A percentile compares a stretch with the other conserved stretches of the same genome.
These are phyloP conservation scores for Athene cunicularia DNA, from an alignment of 2,113 vertebrate genomes.

Conservation along the genomic window DNA sequence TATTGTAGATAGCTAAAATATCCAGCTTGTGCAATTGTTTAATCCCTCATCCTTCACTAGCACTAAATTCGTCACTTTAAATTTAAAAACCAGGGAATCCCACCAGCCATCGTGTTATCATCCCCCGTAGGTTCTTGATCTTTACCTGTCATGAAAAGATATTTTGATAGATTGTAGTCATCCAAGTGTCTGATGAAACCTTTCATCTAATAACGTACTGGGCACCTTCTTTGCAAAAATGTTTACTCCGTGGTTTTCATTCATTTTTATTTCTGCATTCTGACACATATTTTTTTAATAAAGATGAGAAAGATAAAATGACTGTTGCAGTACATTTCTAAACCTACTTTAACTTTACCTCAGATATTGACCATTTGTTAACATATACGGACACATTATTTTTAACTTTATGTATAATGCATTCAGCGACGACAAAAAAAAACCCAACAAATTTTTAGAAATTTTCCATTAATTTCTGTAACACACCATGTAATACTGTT, in stretches of 20 bases:
- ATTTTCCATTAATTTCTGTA: constrained; percentile 94
- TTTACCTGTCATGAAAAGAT: constrained; percentile 63
- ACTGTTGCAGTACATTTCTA: constrained; percentile 94
- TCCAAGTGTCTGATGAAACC: constrained; percentile 73
- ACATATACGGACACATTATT: constrained; percentile 91
- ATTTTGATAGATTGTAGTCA: constrained; percentile 76
- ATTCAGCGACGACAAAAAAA: constrained; percentile 79
- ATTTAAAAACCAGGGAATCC: constrained; percentile 82
- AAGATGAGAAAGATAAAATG: constrained; percentile 85
- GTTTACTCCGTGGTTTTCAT: constrained; percentile 80
- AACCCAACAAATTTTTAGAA: constrained; percentile 86
- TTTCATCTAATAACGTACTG: constrained; percentile 71
- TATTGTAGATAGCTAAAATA: constrained; percentile 69
- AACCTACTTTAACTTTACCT: constrained; percentile 98
- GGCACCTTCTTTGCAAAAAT: constrained; percentile 81
- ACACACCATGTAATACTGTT: constrained; percentile 96
- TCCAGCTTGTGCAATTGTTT: constrained; percentile 64
- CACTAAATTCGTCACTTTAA: constrained; percentile 84
- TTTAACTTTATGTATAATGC: constrained; percentile 93
- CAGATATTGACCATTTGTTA: constrained; percentile 95
- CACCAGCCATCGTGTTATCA: constrained; percentile 71
- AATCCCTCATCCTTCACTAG: constrained; percentile 74
- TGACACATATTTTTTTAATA: constrained; percentile 86
- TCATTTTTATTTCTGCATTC: constrained; percentile 80
- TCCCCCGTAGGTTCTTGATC: constrained; percentile 65